Evolutionary conservation across 2,113 vertebrate genomes (phyloP).

Genomic region (Istiophorus platypterus): DNA sequence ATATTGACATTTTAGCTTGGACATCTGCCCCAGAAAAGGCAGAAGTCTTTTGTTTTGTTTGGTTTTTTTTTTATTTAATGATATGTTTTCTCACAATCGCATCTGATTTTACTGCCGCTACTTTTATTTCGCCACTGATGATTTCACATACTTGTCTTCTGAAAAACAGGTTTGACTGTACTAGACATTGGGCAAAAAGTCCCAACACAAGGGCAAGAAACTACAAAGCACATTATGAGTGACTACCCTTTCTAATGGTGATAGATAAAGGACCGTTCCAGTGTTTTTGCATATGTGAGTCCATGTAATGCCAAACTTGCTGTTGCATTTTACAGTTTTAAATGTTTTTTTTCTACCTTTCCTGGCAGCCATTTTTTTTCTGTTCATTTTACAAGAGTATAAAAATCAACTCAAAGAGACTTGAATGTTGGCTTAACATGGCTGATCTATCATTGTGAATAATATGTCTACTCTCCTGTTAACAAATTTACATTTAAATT

Average conservation of each 20-base stretch:
- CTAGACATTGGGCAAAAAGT: neutral
- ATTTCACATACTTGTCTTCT: conserved; percentile 1
- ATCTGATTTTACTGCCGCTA: conserved; percentile 25
- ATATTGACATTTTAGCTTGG: conserved; percentile 30
- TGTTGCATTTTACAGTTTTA: neutral
- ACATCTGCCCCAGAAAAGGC: conserved; percentile 37
- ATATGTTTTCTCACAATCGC: conserved; percentile 43
- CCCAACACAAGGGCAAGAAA: neutral
- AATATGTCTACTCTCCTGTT: too few species aligned
- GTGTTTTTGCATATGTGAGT: conserved; percentile 13
- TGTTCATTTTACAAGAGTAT: neutral
- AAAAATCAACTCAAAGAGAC: neutral
- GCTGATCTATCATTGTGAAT: too few species aligned
- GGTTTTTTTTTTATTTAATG: conserved; percentile 13
- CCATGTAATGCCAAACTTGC: conserved; percentile 13
- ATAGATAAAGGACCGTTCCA: conserved; percentile 28
- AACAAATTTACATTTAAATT: too few species aligned
- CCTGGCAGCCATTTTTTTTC: neutral
- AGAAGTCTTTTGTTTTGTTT: conserved; percentile 32
- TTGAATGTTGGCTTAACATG: neutral
- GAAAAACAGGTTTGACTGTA: neutral
- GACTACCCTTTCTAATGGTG: neutral
- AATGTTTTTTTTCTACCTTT: neutral
- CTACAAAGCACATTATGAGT: conserved; percentile 33
- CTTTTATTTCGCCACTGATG: neutral